Evolutionary conservation across 1,140 invertebrate genomes (phyloP), one percentile per base, ranked within the genome.

Genomic region (Bombus sibiricus): DNA sequence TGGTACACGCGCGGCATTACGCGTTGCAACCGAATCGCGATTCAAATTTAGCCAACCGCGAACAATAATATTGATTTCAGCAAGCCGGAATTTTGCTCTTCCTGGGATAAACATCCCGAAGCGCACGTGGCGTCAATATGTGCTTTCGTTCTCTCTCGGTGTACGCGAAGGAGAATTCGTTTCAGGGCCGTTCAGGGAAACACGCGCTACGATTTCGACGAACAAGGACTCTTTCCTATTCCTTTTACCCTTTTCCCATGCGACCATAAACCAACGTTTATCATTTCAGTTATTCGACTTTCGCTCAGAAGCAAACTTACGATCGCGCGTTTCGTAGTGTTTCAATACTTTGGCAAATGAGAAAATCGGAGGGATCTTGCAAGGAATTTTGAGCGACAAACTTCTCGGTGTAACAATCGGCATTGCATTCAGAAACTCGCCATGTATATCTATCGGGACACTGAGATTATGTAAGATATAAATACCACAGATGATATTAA

Each of bases 61-160:
- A 94, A 94, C 93, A 94, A 94, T 94, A 94, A 94, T 93, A 94
- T 94, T 94, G 94, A 94, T 93, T 94, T 93, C 91, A 85, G 81
- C 89, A 93, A 92, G 91, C 72, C 79, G 91, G 93, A 93, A 94
- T 94, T 94, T 93, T 91, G 89, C 89, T 93, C 89, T 92, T 92
- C 87, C 80, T 89, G 90, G 85, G 91, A 88, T 94, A 94, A 94
- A 94, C 94, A 94, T 93, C 92, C 92, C 91, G 91, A 85, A 86
- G 90, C 92, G 90, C 93, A 94, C 93, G 92, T 94, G 94, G 92
- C 86, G 90, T 85, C 94, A 94, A 91, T 93, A 93, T 94, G 93
- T 91, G 91, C 64, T 57, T 85, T 83, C 86, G 78, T 86, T 88
- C 86, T 59, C 79, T 88, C 86, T 47, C 59, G 78, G 82, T 90